Base-by-base conservation (phyloP, 2,797 vertebrate genomes). In the Silurus aristotelis region DNA sequence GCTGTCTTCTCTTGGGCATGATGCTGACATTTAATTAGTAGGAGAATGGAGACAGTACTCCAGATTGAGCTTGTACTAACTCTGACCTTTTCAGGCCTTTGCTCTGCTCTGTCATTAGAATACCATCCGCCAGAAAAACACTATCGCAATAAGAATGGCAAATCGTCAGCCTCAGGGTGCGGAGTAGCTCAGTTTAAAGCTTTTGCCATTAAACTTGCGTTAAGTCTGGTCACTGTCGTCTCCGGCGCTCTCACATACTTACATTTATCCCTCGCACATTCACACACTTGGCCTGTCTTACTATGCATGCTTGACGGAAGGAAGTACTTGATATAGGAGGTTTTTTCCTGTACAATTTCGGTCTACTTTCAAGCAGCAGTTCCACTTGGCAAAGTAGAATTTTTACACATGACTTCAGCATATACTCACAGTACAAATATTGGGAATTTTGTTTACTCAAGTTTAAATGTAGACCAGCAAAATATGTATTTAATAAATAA, bases 21-120 rank as follows among this genome's bases (percentile, higher is more conserved):
- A 89, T 84, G 82, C 92, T 95, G 95, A 95, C 95, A 96, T 95
- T 95, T 96, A 96, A 96, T 96, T 96, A 96, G 93, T 87, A 87
- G 89, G 89, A 91, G 92, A 93, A 94, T 91, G 92, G 91, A 94
- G 91, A 92, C 91, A 89, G 90, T 91, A 90, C 91, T 89, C 31
- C 92, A 91, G 92, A 93, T 93, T 93, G 91, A 92, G 90, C 91
- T 93, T 91, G 90, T 93, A 93, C 93, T 90, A 92, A 77, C 90
- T 90, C 89, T 94, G 94, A 95, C 95, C 95, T 95, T 95, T 94
- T 91, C 90, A 84, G 89, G 87, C 91, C 91, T 91, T 93, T 94
- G 92, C 94, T 92, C 91, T 93, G 92, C 92, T 93, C 91, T 92
- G 91, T 92, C 93, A 94, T 95, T 94, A 92, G 89, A 92, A 91